These are phyloP conservation scores for Antheraea mylitta DNA, from an alignment of 1,140 invertebrate genomes.

Conservation along the genomic window DNA sequence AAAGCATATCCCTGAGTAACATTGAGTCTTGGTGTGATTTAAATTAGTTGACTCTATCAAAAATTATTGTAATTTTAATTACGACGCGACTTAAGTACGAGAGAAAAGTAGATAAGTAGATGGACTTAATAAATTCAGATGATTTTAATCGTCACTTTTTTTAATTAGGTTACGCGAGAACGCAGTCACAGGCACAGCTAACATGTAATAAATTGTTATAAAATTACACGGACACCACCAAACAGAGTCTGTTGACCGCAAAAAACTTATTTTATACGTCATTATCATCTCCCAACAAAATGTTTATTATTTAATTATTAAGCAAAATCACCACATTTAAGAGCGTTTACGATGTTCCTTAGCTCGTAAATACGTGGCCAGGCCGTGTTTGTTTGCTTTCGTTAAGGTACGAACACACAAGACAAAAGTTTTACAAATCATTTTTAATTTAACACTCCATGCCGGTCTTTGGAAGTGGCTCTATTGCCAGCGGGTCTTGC, in stretches of 20 bases:
- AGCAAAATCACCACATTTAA: constrained; percentile 35
- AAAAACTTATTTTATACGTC: neutral
- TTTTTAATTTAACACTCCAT: too few species aligned
- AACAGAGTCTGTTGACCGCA: neutral
- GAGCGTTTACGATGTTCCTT: constrained; percentile 18
- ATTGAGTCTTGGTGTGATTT: too few species aligned
- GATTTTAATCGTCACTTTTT: too few species aligned
- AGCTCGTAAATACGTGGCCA: constrained; percentile 8
- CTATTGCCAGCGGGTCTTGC: too few species aligned
- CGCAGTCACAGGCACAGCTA: neutral
- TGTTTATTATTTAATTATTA: constrained; percentile 43
- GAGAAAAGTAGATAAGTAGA: too few species aligned
- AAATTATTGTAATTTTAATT: too few species aligned
- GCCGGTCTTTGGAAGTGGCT: too few species aligned
- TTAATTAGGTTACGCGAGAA: neutral
- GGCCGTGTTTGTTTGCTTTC: neutral
- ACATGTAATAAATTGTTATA: neutral
- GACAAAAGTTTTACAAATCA: too few species aligned
- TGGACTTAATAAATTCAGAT: too few species aligned
- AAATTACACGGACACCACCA: neutral
- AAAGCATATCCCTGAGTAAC: too few species aligned
- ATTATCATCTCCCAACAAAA: constrained; percentile 10
- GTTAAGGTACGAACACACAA: constrained; percentile 3
- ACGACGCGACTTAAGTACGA: too few species aligned
- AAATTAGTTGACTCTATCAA: too few species aligned